Conservation (phyloP, 1,140 invertebrate species). For the Megathymus violae region DNA sequence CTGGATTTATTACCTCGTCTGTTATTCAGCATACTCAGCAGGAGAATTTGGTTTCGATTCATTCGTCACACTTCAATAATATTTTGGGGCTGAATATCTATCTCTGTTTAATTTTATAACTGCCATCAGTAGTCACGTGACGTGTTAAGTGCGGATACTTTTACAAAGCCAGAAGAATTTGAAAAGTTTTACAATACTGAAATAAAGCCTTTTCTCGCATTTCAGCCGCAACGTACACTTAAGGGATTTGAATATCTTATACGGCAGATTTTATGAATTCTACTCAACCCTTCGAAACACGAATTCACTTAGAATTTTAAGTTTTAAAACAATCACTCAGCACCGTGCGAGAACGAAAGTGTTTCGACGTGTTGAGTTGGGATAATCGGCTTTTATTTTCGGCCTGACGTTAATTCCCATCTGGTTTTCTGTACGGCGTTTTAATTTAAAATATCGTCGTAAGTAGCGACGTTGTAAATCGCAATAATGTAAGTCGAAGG, state of each 20-base stretch:
- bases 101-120: conserved; percentile 14
- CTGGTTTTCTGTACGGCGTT: conserved; percentile 7
- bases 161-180: conserved; percentile 78
- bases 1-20: no score
- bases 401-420: conserved; percentile 9
- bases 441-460: conserved; percentile 8
- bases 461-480: conserved; percentile 12
- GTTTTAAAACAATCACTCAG: conserved; percentile 64
- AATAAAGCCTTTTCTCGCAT: conserved; percentile 81
- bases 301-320: conserved; percentile 66
- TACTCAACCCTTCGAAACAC: conserved; percentile 62
- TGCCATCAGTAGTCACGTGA: conserved; percentile 43
- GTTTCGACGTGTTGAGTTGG: conserved; percentile 43
- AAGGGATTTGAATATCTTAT: conserved; percentile 83
- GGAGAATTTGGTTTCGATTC: no score
- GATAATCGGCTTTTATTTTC: conserved; percentile 34
- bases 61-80: no score
- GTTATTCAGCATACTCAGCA: no score
- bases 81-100: no score
- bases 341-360: conserved; percentile 36
- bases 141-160: conserved; percentile 68
- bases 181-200: conserved; percentile 81
- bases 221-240: conserved; percentile 81
- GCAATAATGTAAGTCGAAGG: neutral
- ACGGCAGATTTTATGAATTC: conserved; percentile 76